Base-by-base conservation (phyloP, 2,113 vertebrate species). In the Alosa alosa region DNA sequence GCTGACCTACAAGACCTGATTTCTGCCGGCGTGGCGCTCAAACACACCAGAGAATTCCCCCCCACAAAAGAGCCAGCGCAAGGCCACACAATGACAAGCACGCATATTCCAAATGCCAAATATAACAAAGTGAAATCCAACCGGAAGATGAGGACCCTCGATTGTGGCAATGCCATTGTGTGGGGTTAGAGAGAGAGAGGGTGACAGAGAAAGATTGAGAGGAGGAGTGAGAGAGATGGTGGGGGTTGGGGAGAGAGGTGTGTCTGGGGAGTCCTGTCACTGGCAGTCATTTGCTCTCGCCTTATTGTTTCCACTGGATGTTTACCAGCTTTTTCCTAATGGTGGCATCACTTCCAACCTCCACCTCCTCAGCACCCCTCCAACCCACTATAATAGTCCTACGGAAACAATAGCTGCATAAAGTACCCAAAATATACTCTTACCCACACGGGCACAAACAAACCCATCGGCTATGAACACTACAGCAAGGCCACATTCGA, bases 1-100 rank as follows among this genome's bases (percentile, higher is more conserved):
- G 47, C 82, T 88, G 87, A 92, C 91, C 90, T 83, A 81, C 52
- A 87, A 84, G 86, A 88, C 88, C 88, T 85, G 64, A 82, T 87
- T 91, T 85, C 72, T 87, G 83, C 88, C 57, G 85, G 68, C 64
- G 68, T 15, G 11, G 89, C 64, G 68, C 72, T 78, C 85, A 85
- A 87, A 87, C 83, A 46, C 75, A 83, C 41, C 46, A n/a, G 89
- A 46, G 84, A 83, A 84, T 85, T 85, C 50, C 72, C 72, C 72
- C n/a, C 18, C 36, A 90, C 83, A 20, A 87, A 82, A 72, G 22
- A 15, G 64, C 87, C 81, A 81, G 11, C 13, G 64, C 83, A 83
- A 86, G 84, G 72, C 72, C 13, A 87, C 87, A 92, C 89, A 87
- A 86, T 85, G 86, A 88, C 87, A 90, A 91, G 88, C 86, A 17